Conservation (phyloP, 2,113 vertebrate species). For the Rattus rattus region DNA sequence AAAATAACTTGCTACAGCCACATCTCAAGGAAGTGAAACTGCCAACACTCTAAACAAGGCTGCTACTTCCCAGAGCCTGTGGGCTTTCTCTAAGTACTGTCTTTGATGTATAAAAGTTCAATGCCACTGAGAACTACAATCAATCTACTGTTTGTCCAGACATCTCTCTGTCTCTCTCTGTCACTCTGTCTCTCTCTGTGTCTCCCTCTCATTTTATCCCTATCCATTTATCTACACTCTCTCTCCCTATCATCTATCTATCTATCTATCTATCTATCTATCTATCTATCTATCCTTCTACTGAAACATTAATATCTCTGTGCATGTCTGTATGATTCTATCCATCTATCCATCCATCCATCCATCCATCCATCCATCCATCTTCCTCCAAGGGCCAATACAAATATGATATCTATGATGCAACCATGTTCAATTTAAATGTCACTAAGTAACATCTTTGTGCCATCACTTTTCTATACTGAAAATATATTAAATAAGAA, state of each 20-base stretch:
- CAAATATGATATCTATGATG: background rate
- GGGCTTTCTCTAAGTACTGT: background rate
- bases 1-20: conserved; percentile 17
- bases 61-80: background rate
- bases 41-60: background rate
- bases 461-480: background rate
- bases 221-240: background rate
- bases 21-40: conserved; percentile 8
- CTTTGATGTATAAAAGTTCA: background rate
- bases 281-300: too few species aligned
- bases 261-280: background rate
- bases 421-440: background rate
- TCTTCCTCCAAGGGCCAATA: background rate
- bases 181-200: background rate
- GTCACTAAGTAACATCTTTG: background rate
- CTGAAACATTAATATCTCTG: background rate
- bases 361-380: too few species aligned
- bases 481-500: background rate
- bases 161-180: background rate
- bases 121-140: background rate
- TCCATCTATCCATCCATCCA: too few species aligned
- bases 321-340: background rate
- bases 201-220: background rate
- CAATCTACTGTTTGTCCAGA: background rate
- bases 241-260: too few species aligned